Evolutionary conservation across 30 jellyfish, hydroid and myxozoan genomes (phyloP).

Genomic region (Catostylus mosaicus): DNA sequence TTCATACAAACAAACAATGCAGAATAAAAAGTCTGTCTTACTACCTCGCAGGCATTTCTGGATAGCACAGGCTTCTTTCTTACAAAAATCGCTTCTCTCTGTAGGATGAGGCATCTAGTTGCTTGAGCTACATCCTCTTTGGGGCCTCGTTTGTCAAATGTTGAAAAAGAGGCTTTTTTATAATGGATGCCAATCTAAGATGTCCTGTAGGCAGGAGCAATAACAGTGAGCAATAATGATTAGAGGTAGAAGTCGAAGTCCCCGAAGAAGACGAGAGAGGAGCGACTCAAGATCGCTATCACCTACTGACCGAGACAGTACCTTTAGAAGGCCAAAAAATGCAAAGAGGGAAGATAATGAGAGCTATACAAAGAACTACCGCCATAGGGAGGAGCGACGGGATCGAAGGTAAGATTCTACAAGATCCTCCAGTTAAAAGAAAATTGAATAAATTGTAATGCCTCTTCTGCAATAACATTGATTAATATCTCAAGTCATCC

Average conservation of each 20-base stretch:
- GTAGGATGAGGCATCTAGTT: conserved; percentile 26
- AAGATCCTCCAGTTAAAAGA: too few species aligned
- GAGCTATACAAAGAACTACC: neutral
- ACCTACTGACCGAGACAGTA: neutral
- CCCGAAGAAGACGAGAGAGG: conserved; percentile 1
- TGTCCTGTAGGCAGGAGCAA: too few species aligned
- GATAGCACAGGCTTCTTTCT: conserved; percentile 25
- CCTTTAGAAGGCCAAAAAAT: neutral
- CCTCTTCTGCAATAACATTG: too few species aligned
- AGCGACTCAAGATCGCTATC: conserved; percentile 9
- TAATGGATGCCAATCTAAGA: too few species aligned
- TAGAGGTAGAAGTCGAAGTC: neutral
- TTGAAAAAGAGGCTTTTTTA: too few species aligned
- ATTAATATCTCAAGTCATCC: too few species aligned
- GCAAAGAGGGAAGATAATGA: neutral
- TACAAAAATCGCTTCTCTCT: conserved; percentile 4
- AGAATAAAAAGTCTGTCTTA: too few species aligned
- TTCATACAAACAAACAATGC: too few species aligned
- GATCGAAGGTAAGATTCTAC: neutral
- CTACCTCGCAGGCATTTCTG: conserved; percentile 33
- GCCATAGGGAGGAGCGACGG: neutral
- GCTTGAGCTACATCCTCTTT: too few species aligned
- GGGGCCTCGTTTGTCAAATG: too few species aligned
- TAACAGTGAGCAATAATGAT: too few species aligned
- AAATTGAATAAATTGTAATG: too few species aligned